Evolutionary conservation across 2,888 invertebrate species (phyloP).

Genomic region (Panorpa germanica): DNA sequence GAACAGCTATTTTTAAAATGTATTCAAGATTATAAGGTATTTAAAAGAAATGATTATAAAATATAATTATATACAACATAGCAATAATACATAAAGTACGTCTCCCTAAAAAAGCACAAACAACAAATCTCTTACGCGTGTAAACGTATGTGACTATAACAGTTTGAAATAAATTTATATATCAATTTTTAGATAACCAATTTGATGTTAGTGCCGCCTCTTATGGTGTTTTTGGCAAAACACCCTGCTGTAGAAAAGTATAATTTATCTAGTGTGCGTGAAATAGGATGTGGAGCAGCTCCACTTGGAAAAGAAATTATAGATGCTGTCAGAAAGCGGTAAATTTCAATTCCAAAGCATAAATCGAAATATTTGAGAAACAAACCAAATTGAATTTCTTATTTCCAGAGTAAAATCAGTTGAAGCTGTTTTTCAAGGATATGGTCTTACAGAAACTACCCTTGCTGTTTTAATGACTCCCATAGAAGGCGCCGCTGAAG

Average conservation of each 20-base stretch:
- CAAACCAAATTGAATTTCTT: constrained; percentile 15
- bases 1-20: constrained; percentile 51
- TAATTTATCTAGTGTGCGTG: constrained; percentile 50
- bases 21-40: constrained; percentile 47
- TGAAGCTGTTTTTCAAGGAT: constrained; percentile 47
- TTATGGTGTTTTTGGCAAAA: constrained; percentile 68
- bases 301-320: constrained; percentile 57
- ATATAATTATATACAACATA: no score
- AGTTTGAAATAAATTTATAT: no score
- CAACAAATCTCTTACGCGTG: no score
- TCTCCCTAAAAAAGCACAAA: no score
- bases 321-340: constrained; percentile 26
- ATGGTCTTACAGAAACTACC: constrained; percentile 67
- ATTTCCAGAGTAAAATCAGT: no score
- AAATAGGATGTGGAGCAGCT: constrained; percentile 64
- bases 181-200: constrained; percentile 36
- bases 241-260: constrained; percentile 58
- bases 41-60: background rate
- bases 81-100: no score
- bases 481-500: constrained; percentile 27
- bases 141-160: no score
- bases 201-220: constrained; percentile 59
- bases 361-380: constrained; percentile 12
- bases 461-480: constrained; percentile 31
- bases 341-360: no score